Conservation (phyloP, 2,888 invertebrate genomes). For the Drosophila testacea region DNA sequence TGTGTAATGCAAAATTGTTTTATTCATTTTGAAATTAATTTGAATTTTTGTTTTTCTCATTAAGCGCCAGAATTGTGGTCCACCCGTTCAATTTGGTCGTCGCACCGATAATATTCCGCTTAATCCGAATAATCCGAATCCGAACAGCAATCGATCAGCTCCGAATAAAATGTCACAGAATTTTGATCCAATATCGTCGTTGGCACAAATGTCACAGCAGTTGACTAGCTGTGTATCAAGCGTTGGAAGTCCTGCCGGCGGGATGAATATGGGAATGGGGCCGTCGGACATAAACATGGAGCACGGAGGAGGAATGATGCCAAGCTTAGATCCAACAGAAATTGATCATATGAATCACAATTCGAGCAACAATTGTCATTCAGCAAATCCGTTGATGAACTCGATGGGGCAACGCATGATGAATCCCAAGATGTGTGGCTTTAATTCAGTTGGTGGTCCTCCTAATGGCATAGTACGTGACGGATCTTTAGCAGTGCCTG, state of each 20-base stretch:
- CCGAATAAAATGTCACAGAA: conserved; percentile 88
- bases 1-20: neutral
- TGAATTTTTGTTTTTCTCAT: neutral
- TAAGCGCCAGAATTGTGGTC: conserved; percentile 71
- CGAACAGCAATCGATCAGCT: conserved; percentile 85
- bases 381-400: conserved; percentile 85
- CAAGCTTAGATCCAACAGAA: conserved; percentile 81
- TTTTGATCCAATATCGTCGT: conserved; percentile 96
- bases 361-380: conserved; percentile 68
- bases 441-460: conserved; percentile 41
- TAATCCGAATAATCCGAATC: conserved; percentile 87
- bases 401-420: conserved; percentile 86
- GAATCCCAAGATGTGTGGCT: conserved; percentile 88
- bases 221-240: conserved; percentile 90
- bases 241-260: conserved; percentile 73
- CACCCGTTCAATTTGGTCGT: conserved; percentile 82
- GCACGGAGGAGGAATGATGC: conserved; percentile 70
- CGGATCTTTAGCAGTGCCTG: conserved; percentile 57
- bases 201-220: conserved; percentile 98
- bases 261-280: conserved; percentile 61
- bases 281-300: conserved; percentile 79
- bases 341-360: conserved; percentile 80
- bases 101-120: conserved; percentile 88
- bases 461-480: conserved; percentile 66
- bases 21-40: neutral